phyloP scores from a whole-genome alignment of 2,113 vertebrate species.

The Scopus umbretta region DNA sequence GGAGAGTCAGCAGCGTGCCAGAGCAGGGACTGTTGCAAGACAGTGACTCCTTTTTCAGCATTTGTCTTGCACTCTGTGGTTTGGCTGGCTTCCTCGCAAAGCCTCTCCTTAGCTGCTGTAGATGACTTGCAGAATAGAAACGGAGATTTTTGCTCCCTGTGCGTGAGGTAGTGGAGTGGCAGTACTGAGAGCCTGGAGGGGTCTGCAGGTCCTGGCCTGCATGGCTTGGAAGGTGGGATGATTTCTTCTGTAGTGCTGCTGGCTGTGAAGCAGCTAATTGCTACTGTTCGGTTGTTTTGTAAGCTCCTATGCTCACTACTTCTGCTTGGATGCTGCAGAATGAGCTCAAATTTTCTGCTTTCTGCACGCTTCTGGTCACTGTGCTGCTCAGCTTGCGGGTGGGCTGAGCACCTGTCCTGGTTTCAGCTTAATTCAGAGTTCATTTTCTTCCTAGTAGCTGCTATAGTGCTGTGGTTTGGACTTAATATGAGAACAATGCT shows the following conservation, averaged over 20 bases:
- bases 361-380: background rate
- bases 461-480: no score
- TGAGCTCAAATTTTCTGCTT: background rate
- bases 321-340: background rate
- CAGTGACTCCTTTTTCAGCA: background rate
- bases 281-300: background rate
- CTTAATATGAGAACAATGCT: no score
- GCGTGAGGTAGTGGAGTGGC: background rate
- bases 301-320: rapidly evolving
- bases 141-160: background rate
- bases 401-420: no score
- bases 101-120: background rate
- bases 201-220: background rate
- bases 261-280: background rate
- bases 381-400: background rate
- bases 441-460: no score
- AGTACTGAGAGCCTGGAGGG: background rate
- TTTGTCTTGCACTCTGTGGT: background rate
- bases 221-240: background rate
- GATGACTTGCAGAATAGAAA: background rate
- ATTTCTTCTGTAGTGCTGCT: background rate
- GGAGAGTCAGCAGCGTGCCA: background rate
- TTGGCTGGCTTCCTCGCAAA: background rate
- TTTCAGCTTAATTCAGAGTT: no score
- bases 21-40: background rate